Conservation (phyloP, 2,797 vertebrate species). For the Phataginus tetradactyla region DNA sequence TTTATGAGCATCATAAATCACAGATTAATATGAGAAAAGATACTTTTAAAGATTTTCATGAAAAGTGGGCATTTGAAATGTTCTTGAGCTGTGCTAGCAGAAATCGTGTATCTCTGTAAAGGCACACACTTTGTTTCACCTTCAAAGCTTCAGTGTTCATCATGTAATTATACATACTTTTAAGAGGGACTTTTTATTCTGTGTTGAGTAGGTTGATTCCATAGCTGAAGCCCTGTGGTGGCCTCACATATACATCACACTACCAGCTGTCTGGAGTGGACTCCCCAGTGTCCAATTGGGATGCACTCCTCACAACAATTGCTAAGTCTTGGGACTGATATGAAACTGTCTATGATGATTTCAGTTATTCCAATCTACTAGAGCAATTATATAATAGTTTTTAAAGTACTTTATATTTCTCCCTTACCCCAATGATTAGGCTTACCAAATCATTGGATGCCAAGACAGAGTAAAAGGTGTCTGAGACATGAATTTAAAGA, state of each 20-base stretch:
- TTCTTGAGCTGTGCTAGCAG: background rate
- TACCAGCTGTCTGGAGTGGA: background rate
- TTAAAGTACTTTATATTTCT: background rate
- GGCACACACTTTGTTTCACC: background rate
- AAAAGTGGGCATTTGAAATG: background rate
- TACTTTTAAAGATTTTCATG: background rate
- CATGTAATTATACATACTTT: background rate
- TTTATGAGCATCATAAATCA: slow-evolving; percentile 63
- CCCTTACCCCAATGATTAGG: background rate
- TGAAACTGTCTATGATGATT: background rate
- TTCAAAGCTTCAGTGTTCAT: background rate
- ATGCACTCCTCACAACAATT: background rate
- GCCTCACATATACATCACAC: background rate
- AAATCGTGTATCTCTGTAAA: background rate
- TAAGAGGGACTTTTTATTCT: background rate
- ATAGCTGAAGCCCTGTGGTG: background rate
- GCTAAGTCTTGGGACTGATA: background rate
- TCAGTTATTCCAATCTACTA: background rate
- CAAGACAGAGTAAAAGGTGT: background rate
- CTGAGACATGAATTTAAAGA: slow-evolving; percentile 21
- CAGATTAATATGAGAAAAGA: background rate
- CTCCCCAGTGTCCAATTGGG: background rate
- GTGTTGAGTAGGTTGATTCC: background rate
- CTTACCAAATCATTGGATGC: background rate
- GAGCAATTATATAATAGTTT: background rate